These are phyloP conservation scores for Artemia sp. DNA, from an alignment of 2,888 invertebrate species.

Conservation along the genomic window DNA sequence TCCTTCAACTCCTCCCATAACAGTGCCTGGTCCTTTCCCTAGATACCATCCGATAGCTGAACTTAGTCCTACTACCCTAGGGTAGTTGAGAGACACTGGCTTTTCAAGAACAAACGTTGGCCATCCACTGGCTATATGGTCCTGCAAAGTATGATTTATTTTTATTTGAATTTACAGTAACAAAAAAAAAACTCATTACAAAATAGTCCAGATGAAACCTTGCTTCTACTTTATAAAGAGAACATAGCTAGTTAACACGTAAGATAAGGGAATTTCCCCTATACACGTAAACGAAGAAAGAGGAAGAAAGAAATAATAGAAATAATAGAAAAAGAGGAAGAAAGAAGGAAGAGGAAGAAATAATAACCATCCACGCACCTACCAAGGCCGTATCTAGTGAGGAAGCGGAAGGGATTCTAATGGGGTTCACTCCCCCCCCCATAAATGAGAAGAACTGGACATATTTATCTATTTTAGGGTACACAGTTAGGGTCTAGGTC, in stretches of 20 bases:
- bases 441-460: no score
- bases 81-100: constrained; percentile 16
- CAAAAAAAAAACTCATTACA: neutral
- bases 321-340: no score
- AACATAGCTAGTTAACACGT: neutral
- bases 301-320: no score
- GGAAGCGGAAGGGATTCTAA: no score
- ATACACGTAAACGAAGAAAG: no score
- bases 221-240: neutral
- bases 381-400: no score
- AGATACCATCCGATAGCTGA: neutral
- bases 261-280: no score
- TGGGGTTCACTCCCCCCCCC: no score
- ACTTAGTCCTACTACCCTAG: constrained; percentile 15
- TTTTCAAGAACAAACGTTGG: constrained; percentile 21
- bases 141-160: constrained; percentile 38
- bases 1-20: constrained; percentile 69
- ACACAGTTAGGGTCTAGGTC: no score
- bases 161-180: constrained; percentile 26
- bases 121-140: constrained; percentile 33
- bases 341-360: no score
- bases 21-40: constrained; percentile 57
- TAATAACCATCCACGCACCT: no score
- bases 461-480: no score
- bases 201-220: neutral